These are phyloP conservation scores for Chymomyza caudatula DNA, from an alignment of 2,888 invertebrate species.

Conservation along the genomic window DNA sequence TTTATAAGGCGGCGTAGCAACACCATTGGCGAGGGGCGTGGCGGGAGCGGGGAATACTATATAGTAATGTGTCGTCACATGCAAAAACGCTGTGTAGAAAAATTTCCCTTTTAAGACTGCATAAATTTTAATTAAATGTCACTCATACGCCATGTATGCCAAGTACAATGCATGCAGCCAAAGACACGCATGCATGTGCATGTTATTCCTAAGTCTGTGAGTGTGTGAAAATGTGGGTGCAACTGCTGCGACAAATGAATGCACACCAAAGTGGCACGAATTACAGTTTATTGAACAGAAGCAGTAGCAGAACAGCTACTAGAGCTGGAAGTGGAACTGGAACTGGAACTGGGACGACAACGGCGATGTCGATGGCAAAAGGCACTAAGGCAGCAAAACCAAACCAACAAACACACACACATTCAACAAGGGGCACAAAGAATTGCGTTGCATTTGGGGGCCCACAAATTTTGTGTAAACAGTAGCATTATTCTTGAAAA, in stretches of 20 bases:
- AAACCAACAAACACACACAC: not conserved
- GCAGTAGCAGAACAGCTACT: slow-evolving; percentile 5
- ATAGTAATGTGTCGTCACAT: slow-evolving; percentile 8
- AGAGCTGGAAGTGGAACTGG: slow-evolving; percentile 1
- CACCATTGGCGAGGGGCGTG: not conserved
- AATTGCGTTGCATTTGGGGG: not conserved
- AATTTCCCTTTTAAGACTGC: slow-evolving; percentile 60
- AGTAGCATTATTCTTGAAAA: not conserved
- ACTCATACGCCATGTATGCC: slow-evolving; percentile 75
- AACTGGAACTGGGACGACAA: not conserved
- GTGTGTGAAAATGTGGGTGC: slow-evolving; percentile 23
- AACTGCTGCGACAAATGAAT: slow-evolving; percentile 55
- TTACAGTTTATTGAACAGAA: slow-evolving; percentile 70
- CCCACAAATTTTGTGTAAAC: not conserved
- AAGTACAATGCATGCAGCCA: slow-evolving; percentile 54
- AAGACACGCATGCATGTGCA: slow-evolving; percentile 18
- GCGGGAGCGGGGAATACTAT: slow-evolving; percentile 14
- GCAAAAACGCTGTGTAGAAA: slow-evolving; percentile 17
- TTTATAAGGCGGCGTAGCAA: not conserved
- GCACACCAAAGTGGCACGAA: slow-evolving; percentile 61
- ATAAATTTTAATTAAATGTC: slow-evolving; percentile 77
- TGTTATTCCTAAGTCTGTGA: too few relatives aligned
- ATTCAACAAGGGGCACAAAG: not conserved
- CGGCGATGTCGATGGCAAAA: not conserved
- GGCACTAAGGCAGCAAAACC: not conserved